Conservation (phyloP, 2,888 invertebrate species). For the Drosophila neotestacea region DNA sequence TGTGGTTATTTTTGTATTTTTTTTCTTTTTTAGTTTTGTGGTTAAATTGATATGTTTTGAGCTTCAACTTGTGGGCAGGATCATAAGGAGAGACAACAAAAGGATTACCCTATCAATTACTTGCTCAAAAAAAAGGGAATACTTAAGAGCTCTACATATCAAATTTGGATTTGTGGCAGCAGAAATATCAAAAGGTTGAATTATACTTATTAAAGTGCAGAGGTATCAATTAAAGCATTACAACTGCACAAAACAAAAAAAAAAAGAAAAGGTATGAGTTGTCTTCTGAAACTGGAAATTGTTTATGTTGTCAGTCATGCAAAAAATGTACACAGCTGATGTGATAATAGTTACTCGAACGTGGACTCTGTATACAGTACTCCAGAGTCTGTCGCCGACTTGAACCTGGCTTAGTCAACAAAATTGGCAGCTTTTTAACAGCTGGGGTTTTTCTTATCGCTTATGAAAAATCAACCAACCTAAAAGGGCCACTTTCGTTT, state of each 20-base stretch:
- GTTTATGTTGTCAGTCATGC: constrained; percentile 15
- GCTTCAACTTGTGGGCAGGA: constrained; percentile 22
- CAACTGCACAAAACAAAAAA: neutral
- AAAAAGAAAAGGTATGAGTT: neutral
- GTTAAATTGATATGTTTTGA: constrained; percentile 58
- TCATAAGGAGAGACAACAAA: constrained; percentile 4
- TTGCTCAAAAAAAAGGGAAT: neutral
- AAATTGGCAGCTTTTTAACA: constrained; percentile 44
- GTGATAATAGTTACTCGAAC: constrained; percentile 32
- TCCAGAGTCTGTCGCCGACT: constrained; percentile 7
- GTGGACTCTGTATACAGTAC: neutral
- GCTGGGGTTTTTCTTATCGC: constrained; percentile 50
- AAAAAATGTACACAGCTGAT: constrained; percentile 34
- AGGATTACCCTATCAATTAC: constrained; percentile 34
- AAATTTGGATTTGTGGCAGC: constrained; percentile 32
- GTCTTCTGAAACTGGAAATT: constrained; percentile 1
- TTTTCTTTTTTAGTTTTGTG: constrained; percentile 27
- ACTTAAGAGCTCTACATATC: constrained; percentile 25
- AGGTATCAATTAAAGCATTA: constrained; percentile 34
- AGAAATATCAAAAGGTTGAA: constrained; percentile 11
- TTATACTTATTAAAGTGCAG: constrained; percentile 24
- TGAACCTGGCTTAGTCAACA: constrained; percentile 13
- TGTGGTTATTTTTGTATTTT: constrained; percentile 15
- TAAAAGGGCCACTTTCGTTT: constrained; percentile 56
- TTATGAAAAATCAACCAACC: constrained; percentile 47